phyloP scores from a whole-genome alignment of 2,113 vertebrate genomes.

The Ascaphus truei region DNA sequence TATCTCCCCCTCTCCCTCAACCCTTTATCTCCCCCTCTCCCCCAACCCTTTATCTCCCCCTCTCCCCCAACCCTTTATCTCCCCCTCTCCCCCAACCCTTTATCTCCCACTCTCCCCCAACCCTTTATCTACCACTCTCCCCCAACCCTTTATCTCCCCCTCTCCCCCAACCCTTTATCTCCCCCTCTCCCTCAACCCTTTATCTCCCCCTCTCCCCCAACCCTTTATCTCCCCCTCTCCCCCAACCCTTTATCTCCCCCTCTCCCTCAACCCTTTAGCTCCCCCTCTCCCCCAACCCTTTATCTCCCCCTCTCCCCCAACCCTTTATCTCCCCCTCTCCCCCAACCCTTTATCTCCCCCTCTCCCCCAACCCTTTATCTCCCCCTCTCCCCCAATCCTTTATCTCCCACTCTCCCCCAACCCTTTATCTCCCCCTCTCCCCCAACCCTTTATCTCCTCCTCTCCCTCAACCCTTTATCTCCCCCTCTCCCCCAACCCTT shows the following conservation, averaged over 20 bases:
- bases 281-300: too few relatives aligned
- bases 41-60: neutral
- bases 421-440: neutral
- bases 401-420: neutral
- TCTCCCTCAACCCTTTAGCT: too few relatives aligned
- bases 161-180: neutral
- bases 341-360: neutral
- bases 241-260: neutral
- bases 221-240: neutral
- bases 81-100: neutral
- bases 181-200: neutral
- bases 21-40: too few relatives aligned
- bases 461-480: neutral
- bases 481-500: too few relatives aligned
- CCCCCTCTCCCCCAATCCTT: neutral
- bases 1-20: neutral
- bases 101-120: neutral
- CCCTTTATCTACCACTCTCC: too few relatives aligned
- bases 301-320: neutral
- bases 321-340: neutral
- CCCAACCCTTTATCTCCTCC: neutral
- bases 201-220: neutral
- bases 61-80: neutral
- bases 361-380: neutral
- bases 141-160: neutral